Evolutionary conservation across 2,797 vertebrate genomes (phyloP).

Genomic region (Capromys pilorides): DNA sequence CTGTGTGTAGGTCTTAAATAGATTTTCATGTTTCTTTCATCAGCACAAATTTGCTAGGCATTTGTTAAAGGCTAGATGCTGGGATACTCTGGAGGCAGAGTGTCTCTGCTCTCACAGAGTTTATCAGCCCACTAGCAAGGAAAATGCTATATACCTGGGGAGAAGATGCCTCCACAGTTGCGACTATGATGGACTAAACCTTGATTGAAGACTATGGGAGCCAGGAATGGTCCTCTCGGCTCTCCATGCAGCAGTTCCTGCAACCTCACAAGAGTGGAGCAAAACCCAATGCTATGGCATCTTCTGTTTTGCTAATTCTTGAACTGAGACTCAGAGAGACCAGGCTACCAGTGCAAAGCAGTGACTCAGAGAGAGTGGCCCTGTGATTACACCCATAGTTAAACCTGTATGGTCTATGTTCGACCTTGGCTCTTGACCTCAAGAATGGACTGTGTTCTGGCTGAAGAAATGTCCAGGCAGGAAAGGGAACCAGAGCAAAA

Average conservation of each 20-base stretch:
- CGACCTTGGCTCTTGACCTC: rapidly evolving
- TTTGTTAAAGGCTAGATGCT: rapidly evolving
- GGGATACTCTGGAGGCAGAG: too few species aligned
- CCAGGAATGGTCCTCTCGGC: rapidly evolving
- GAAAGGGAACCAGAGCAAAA: not conserved
- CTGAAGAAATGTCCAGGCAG: not conserved
- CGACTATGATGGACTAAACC: rapidly evolving
- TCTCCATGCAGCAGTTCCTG: rapidly evolving
- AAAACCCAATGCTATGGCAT: rapidly evolving
- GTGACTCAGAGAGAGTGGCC: rapidly evolving
- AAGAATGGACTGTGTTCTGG: too few species aligned
- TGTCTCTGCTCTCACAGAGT: not conserved
- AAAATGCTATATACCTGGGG: rapidly evolving
- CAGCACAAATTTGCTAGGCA: not conserved
- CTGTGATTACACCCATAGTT: rapidly evolving
- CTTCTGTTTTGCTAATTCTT: rapidly evolving
- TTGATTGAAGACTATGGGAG: not conserved
- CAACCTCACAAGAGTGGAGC: rapidly evolving
- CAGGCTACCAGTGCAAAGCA: not conserved
- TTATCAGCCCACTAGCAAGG: not conserved
- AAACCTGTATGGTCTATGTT: rapidly evolving
- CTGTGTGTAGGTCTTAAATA: not conserved
- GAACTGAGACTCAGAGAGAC: not conserved
- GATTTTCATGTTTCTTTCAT: too few species aligned
- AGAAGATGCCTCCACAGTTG: not conserved